Conservation (phyloP, 2,797 vertebrate species). For the Balearica regulorum region DNA sequence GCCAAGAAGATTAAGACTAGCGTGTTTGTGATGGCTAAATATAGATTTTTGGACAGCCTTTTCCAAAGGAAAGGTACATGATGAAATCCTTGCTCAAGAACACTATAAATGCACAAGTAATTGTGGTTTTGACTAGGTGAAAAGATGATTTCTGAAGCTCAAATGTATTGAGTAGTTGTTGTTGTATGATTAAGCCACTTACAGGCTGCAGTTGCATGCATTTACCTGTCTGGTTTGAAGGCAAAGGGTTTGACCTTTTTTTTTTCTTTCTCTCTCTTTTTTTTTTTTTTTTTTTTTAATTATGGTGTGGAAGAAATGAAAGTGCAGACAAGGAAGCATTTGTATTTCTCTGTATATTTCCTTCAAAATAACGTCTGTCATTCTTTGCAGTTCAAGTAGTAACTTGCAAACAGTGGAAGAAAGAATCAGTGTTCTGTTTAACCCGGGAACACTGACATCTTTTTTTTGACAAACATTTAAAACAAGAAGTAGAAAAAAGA, state of each 20-base stretch:
- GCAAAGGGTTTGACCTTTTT: neutral
- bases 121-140: neutral
- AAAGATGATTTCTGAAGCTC: neutral
- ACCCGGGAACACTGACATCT: neutral
- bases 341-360: neutral
- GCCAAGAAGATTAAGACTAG: constrained; percentile 67
- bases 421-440: neutral
- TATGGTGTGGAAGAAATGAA: neutral
- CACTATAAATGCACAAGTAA: neutral
- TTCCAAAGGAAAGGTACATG: constrained; percentile 19
- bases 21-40: constrained; percentile 28
- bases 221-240: neutral
- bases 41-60: neutral
- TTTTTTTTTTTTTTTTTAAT: neutral
- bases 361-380: neutral
- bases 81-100: constrained; percentile 19
- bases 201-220: neutral
- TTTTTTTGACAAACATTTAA: neutral
- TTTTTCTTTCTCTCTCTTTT: neutral
- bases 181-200: neutral
- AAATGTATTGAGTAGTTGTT: neutral
- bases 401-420: neutral
- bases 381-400: neutral
- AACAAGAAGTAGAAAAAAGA: neutral
- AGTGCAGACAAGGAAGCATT: neutral